These are phyloP conservation scores for Perccottus glenii DNA, from an alignment of 2,113 vertebrate genomes.

Conservation along the genomic window DNA sequence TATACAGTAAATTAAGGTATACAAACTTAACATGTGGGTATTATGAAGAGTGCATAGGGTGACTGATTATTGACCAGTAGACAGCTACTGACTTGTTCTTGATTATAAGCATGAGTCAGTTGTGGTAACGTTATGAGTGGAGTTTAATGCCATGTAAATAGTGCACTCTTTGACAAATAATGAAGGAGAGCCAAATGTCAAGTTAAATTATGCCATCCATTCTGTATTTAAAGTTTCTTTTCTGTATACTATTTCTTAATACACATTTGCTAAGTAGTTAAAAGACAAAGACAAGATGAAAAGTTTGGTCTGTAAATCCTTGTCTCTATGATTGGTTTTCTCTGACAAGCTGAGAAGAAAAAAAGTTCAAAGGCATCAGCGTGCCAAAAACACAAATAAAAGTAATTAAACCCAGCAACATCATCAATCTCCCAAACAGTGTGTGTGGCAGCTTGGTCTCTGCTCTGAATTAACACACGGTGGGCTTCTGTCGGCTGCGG, in stretches of 20 bases:
- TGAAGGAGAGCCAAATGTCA: conserved; percentile 5
- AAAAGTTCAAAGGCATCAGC: conserved; percentile 24
- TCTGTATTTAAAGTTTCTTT: background rate
- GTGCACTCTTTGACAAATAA: background rate
- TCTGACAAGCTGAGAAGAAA: conserved; percentile 25
- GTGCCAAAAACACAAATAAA: conserved; percentile 73
- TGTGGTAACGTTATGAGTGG: background rate
- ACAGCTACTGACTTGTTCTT: background rate
- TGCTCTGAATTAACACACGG: conserved; percentile 50
- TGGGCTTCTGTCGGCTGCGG: conserved; percentile 25
- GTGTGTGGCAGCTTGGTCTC: conserved; percentile 36
- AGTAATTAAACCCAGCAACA: conserved; percentile 74
- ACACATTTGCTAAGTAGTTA: conserved; percentile 36
- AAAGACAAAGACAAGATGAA: conserved; percentile 32
- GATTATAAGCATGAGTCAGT: background rate
- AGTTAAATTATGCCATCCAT: conserved; percentile 1
- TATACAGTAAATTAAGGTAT: too few relatives aligned
- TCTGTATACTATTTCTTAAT: conserved; percentile 14
- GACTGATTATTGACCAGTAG: background rate
- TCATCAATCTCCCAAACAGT: conserved; percentile 64
- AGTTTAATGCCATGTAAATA: background rate
- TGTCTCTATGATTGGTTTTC: conserved; percentile 62
- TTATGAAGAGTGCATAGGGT: background rate
- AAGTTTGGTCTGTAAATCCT: conserved; percentile 51
- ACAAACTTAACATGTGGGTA: background rate